phyloP scores from a whole-genome alignment of 2,113 vertebrate genomes.

The Gymnorhina tibicen region DNA sequence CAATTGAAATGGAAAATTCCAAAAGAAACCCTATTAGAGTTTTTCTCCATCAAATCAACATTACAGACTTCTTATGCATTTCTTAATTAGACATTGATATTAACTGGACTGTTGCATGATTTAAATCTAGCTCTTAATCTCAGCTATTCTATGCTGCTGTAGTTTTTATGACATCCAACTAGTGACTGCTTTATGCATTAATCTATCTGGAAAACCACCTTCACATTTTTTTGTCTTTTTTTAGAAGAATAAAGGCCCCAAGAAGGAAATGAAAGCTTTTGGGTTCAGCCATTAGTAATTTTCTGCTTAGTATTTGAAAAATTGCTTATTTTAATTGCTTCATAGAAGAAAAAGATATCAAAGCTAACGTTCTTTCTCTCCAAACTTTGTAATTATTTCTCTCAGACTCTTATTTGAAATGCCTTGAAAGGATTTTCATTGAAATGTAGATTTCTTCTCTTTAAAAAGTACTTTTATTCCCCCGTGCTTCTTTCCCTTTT shows the following conservation, averaged over 20 bases:
- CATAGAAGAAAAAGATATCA: constrained; percentile 73
- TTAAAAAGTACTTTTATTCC: constrained; percentile 63
- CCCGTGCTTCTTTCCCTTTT: neutral
- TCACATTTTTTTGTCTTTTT: constrained; percentile 63
- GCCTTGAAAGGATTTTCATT: constrained; percentile 67
- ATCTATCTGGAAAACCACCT: constrained; percentile 70
- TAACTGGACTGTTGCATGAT: constrained; percentile 62
- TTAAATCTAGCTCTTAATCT: constrained; percentile 72
- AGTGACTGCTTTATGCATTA: constrained; percentile 57
- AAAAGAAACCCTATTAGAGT: constrained; percentile 54
- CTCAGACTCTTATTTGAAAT: constrained; percentile 68
- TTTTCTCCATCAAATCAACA: constrained; percentile 68
- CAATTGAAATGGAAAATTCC: constrained; percentile 64
- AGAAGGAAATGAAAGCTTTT: constrained; percentile 69
- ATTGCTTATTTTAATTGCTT: constrained; percentile 69
- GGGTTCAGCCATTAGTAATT: constrained; percentile 68
- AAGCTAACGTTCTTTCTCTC: constrained; percentile 70
- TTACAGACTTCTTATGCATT: constrained; percentile 70
- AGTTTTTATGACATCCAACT: constrained; percentile 67
- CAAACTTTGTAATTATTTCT: constrained; percentile 74
- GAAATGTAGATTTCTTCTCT: constrained; percentile 64
- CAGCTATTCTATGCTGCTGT: constrained; percentile 56
- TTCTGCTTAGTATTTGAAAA: constrained; percentile 72
- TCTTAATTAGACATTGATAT: constrained; percentile 67
- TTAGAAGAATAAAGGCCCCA: constrained; percentile 61